Conservation (phyloP, 2,888 invertebrate species). For the Conops quadrifasciatus region DNA sequence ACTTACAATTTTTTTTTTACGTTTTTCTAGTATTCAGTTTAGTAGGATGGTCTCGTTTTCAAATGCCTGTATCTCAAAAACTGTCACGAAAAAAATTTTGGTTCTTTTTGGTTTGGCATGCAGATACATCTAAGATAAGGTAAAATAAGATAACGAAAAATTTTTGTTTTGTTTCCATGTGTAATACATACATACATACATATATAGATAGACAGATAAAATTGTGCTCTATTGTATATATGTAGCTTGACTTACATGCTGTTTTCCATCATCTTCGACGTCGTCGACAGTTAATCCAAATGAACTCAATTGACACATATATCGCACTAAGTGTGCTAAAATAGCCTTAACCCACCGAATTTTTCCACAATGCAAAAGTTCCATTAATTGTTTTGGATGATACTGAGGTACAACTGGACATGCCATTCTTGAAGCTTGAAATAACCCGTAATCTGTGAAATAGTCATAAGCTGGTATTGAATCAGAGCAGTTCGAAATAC, state of each 20-base stretch:
- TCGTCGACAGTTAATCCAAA: slow-evolving; percentile 69
- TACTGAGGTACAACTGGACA: slow-evolving; percentile 98
- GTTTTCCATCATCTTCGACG: slow-evolving; percentile 61
- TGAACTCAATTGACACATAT: slow-evolving; percentile 72
- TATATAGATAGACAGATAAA: neutral
- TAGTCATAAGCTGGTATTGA: slow-evolving; percentile 68
- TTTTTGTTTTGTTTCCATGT: too few species aligned
- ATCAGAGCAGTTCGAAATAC: slow-evolving; percentile 65
- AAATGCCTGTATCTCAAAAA: too few species aligned
- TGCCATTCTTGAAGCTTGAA: slow-evolving; percentile 96
- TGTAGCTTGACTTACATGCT: slow-evolving; percentile 67
- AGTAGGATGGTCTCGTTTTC: too few species aligned
- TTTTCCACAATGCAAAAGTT: slow-evolving; percentile 96
- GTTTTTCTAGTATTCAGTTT: too few species aligned
- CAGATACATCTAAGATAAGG: too few species aligned
- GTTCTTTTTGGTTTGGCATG: too few species aligned
- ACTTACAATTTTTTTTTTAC: too few species aligned
- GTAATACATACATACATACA: too few species aligned
- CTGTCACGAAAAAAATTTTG: too few species aligned
- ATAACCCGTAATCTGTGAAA: slow-evolving; percentile 93
- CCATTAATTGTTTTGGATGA: slow-evolving; percentile 99
- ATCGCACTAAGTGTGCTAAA: slow-evolving; percentile 91
- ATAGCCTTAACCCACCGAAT: slow-evolving; percentile 98
- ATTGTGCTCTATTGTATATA: too few species aligned
- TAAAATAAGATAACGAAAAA: too few species aligned